Evolutionary conservation across 2,888 invertebrate species (phyloP), one percentile per base, ranked within the genome.

Genomic region (Holacanthella duospinosa): DNA sequence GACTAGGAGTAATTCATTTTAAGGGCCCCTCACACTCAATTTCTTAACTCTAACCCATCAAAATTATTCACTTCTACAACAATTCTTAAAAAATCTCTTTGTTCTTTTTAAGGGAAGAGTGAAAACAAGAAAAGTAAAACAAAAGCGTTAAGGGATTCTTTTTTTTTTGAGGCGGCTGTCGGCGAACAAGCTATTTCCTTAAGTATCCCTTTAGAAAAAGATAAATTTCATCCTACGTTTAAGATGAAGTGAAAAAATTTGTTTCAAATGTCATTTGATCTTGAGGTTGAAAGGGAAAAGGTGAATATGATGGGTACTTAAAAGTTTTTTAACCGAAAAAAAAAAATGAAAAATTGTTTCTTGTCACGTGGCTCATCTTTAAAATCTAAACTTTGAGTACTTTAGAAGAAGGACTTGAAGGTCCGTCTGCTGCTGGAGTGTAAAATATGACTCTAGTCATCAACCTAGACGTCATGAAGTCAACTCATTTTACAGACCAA

Each of bases 401-500:
- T 16, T 36, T 36, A 6, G 36, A 9, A 36, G 36, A n/a, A n/a
- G n/a, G n/a, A n/a, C n/a, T n/a, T n/a, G n/a, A n/a, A n/a, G n/a
- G n/a, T n/a, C n/a, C n/a, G n/a, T n/a, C n/a, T n/a, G n/a, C n/a
- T n/a, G n/a, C n/a, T n/a, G n/a, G n/a, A 4, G 21, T 54, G 55
- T 59, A 43, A 59, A 48, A 36, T 55, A 59, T 59, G 59, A 36
- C 16, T n/a, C 26, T 53, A 53, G 59, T 56, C 43, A 59, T 63
- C 59, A 29, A 54, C 6, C 16, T 54, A 43, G 55, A 58, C 59
- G 43, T 53, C 63, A 59, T 58, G 58, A 58, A 58, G 58, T 58
- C 58, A 6, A 36, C 36, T 36, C 36, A 36, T 36, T 16, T 36
- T 6, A 6, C 36, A 9, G 36, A n/a, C n/a, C n/a, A 66, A 64